These are phyloP conservation scores for Clamator glandarius DNA, from an alignment of 2,797 vertebrate genomes.

Conservation along the genomic window DNA sequence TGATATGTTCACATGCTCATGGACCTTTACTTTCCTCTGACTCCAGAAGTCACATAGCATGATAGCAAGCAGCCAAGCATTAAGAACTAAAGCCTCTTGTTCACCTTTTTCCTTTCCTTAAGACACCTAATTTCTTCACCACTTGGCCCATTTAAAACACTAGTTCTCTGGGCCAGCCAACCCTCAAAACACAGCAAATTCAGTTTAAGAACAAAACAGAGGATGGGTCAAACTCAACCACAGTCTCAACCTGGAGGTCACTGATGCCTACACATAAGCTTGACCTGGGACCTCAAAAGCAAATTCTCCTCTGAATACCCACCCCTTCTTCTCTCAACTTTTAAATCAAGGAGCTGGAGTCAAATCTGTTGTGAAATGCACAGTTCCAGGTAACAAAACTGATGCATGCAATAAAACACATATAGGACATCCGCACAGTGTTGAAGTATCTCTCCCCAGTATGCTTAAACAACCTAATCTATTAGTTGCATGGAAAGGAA, in stretches of 20 bases:
- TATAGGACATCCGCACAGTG: accelerated
- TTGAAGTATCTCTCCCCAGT: neutral
- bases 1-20: neutral
- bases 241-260: neutral
- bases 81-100: neutral
- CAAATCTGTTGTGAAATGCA: neutral
- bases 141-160: neutral
- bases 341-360: neutral
- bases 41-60: neutral
- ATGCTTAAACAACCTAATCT: neutral
- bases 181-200: neutral
- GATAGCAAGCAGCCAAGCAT: neutral
- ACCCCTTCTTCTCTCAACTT: neutral
- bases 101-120: neutral
- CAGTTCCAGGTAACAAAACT: neutral
- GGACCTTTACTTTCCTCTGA: neutral
- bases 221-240: neutral
- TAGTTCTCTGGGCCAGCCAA: neutral
- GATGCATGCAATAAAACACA: neutral
- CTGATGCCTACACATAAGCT: neutral
- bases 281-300: neutral
- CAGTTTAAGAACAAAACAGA: neutral
- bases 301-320: neutral
- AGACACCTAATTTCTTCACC: neutral
- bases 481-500: neutral